These are phyloP conservation scores for Eumacrocentrus americanus DNA, from an alignment of 2,888 invertebrate species.

Conservation along the genomic window DNA sequence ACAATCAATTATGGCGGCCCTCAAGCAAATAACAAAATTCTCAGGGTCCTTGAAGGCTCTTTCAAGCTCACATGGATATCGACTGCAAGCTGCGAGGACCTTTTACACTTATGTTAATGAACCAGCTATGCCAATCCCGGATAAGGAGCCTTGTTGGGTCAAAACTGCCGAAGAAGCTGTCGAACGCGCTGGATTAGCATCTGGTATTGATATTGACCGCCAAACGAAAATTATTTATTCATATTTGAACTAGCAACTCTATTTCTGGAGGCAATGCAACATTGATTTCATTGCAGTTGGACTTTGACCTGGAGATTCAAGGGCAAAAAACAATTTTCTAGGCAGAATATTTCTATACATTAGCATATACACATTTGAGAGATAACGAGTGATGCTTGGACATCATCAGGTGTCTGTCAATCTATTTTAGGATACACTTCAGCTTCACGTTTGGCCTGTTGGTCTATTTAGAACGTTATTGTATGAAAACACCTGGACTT, in stretches of 20 bases:
- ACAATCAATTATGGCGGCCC: constrained; percentile 47
- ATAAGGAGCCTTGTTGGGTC: constrained; percentile 74
- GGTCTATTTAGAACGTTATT: neutral
- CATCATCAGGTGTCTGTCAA: constrained; percentile 17
- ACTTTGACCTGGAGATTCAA: constrained; percentile 3
- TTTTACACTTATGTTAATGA: constrained; percentile 83
- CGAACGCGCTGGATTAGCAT: constrained; percentile 71
- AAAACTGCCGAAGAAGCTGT: constrained; percentile 78
- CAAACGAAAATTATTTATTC: no score
- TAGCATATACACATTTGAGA: no score
- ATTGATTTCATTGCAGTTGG: neutral
- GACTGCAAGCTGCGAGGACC: constrained; percentile 60
- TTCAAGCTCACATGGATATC: constrained; percentile 37
- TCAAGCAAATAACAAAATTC: constrained; percentile 49
- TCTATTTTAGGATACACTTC: constrained; percentile 1
- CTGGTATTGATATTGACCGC: constrained; percentile 72
- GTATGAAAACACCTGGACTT: neutral
- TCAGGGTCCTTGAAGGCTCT: constrained; percentile 45
- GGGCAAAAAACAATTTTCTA: no score
- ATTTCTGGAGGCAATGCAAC: neutral
- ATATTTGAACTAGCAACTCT: no score
- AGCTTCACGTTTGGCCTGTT: neutral
- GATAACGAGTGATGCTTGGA: neutral
- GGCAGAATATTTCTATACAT: no score
- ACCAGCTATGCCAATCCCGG: constrained; percentile 78